Evolutionary conservation across 2,888 invertebrate genomes (phyloP).

Genomic region (Perizoma affinitatum): DNA sequence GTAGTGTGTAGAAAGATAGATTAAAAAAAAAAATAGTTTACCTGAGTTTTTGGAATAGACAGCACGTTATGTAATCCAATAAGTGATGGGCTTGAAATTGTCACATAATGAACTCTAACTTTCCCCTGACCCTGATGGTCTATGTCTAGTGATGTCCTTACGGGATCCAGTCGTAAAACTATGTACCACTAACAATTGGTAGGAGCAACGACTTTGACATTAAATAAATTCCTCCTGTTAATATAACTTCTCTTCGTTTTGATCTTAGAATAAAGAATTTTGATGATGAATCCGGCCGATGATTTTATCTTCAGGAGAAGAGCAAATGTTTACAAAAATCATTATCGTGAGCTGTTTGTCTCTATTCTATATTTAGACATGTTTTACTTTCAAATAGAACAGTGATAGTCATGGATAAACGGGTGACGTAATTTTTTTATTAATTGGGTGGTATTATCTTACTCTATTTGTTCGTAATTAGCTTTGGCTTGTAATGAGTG

Average conservation of each 20-base stretch:
- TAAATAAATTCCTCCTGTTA: neutral
- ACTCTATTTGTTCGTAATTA: constrained; percentile 8
- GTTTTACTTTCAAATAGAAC: constrained; percentile 38
- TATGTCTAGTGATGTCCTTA: neutral
- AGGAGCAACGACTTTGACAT: neutral
- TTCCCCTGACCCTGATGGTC: neutral
- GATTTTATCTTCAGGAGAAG: constrained; percentile 44
- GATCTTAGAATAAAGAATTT: neutral
- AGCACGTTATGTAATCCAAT: neutral
- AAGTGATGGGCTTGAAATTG: neutral
- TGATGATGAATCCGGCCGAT: neutral
- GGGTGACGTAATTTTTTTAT: constrained; percentile 6
- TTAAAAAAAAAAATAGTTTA: too few relatives aligned
- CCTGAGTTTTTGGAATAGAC: neutral
- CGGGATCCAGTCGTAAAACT: neutral
- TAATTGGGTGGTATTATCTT: constrained; percentile 17
- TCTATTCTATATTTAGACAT: constrained; percentile 36
- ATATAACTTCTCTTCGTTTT: neutral
- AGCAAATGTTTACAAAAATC: constrained; percentile 57
- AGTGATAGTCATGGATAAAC: constrained; percentile 18
- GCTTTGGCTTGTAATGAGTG: constrained; percentile 8
- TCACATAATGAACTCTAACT: neutral
- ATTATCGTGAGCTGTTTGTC: constrained; percentile 43
- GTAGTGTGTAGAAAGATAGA: too few relatives aligned
- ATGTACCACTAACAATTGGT: neutral